These are phyloP conservation scores for Aradus depressus DNA, from an alignment of 2,888 invertebrate genomes.

Conservation along the genomic window DNA sequence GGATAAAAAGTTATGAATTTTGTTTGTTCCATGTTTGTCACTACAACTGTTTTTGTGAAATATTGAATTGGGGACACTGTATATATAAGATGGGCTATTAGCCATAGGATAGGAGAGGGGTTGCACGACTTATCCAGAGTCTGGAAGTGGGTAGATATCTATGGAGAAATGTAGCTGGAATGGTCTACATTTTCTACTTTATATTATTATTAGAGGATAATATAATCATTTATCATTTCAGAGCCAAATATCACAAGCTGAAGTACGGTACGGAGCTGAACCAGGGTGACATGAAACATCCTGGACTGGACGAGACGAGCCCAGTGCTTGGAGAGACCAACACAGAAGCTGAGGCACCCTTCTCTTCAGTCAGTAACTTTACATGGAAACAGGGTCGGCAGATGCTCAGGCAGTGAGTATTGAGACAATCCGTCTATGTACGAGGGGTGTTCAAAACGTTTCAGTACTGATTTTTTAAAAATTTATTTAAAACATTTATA, in stretches of 20 bases:
- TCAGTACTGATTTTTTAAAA: no score
- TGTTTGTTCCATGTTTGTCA: no score
- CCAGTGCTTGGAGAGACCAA: constrained; percentile 42
- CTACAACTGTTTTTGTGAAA: no score
- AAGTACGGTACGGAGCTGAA: constrained; percentile 92
- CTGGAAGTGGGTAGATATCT: not conserved
- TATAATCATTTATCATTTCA: constrained; percentile 32
- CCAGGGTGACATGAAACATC: constrained; percentile 75
- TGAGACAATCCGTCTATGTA: no score
- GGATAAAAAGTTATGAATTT: no score
- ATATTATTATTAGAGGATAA: not conserved
- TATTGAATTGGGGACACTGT: no score
- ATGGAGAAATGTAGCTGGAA: no score
- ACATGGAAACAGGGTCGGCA: constrained; percentile 95
- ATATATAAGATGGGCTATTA: no score
- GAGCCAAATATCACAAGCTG: constrained; percentile 89
- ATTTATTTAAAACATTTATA: no score
- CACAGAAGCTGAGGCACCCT: constrained; percentile 56
- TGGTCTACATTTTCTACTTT: no score
- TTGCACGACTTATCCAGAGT: not conserved
- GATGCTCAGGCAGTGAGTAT: constrained; percentile 81
- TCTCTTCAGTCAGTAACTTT: constrained; percentile 71
- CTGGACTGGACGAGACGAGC: constrained; percentile 50
- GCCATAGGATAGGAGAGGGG: not conserved
- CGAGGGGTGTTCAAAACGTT: no score